A percentile compares a stretch with the other conserved stretches of the same genome.
These are phyloP conservation scores for Porites australiensis DNA, from an alignment of 64 coral and sea anemone species.

Conservation along the genomic window DNA sequence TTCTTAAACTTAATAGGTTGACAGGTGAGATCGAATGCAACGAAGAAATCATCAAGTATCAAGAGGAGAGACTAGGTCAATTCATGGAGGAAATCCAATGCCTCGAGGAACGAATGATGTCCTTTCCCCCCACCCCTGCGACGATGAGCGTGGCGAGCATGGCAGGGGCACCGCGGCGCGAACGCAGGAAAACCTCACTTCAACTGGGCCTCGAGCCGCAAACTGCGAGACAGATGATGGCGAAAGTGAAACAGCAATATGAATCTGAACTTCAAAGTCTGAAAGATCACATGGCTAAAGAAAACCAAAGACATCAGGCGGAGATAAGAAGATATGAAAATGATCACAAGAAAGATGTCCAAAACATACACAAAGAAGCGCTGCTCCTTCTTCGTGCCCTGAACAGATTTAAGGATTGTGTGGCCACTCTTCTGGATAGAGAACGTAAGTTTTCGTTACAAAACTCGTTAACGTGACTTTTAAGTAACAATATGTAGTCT, in stretches of 20 bases:
- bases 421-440: conserved; percentile 85
- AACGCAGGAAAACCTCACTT: conserved; percentile 53
- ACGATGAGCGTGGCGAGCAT: conserved; percentile 78
- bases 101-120: conserved; percentile 74
- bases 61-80: conserved; percentile 88
- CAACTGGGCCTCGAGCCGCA: conserved; percentile 67
- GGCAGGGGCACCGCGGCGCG: conserved; percentile 37
- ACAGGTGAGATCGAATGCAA: conserved; percentile 85
- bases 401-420: conserved; percentile 94
- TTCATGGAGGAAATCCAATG: conserved; percentile 83
- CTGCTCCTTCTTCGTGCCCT: conserved; percentile 81
- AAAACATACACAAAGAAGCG: conserved; percentile 93
- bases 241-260: conserved; percentile 90
- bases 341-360: conserved; percentile 87
- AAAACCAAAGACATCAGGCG: conserved; percentile 86
- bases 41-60: conserved; percentile 97
- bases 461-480: no score
- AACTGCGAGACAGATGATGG: conserved; percentile 91
- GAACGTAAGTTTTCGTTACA: conserved; percentile 71
- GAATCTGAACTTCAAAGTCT: conserved; percentile 92
- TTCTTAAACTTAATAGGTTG: conserved; percentile 24
- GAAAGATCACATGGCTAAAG: conserved; percentile 75
- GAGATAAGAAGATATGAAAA: conserved; percentile 83
- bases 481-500: no score
- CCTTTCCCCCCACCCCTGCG: conserved; percentile 59